These are phyloP conservation scores for Lepeophtheirus salmonis DNA, from an alignment of 1,140 invertebrate genomes.

Conservation along the genomic window DNA sequence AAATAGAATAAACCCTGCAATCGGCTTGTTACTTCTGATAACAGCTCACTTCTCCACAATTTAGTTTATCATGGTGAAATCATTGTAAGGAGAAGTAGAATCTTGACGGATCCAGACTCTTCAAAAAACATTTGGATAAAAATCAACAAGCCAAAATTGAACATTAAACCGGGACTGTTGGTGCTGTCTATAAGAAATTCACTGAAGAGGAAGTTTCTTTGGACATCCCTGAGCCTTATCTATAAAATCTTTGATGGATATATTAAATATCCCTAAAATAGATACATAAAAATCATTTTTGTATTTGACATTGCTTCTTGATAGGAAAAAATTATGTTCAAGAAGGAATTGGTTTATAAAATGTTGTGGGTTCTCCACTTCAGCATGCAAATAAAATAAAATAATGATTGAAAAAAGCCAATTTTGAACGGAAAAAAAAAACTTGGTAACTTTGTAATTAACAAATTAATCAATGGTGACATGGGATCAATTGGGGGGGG, in stretches of 20 bases:
- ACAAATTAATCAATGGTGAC: no score
- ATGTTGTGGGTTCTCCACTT: no score
- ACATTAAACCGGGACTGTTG: slow-evolving; percentile 94
- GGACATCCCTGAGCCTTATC: slow-evolving; percentile 94
- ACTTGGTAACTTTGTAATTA: no score
- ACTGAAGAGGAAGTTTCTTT: slow-evolving; percentile 96
- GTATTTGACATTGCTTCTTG: no score
- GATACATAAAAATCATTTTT: no score
- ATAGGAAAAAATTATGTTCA: no score
- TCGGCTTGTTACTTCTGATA: slow-evolving; percentile 49
- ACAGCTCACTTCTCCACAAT: slow-evolving; percentile 91
- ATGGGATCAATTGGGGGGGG: no score
- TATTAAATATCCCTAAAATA: neutral
- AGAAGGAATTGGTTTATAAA: no score
- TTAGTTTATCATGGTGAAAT: slow-evolving; percentile 97
- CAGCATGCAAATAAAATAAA: no score
- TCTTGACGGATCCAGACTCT: slow-evolving; percentile 80
- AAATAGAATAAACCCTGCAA: slow-evolving; percentile 94
- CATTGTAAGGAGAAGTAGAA: slow-evolving; percentile 88
- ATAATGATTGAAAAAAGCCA: no score
- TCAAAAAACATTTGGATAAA: slow-evolving; percentile 97
- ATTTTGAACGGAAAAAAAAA: no score
- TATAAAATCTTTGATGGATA: slow-evolving; percentile 38
- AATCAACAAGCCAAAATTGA: slow-evolving; percentile 97
- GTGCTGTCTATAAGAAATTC: slow-evolving; percentile 93